phyloP scores from a whole-genome alignment of 1,140 invertebrate species.

The Lepidurus packardi region DNA sequence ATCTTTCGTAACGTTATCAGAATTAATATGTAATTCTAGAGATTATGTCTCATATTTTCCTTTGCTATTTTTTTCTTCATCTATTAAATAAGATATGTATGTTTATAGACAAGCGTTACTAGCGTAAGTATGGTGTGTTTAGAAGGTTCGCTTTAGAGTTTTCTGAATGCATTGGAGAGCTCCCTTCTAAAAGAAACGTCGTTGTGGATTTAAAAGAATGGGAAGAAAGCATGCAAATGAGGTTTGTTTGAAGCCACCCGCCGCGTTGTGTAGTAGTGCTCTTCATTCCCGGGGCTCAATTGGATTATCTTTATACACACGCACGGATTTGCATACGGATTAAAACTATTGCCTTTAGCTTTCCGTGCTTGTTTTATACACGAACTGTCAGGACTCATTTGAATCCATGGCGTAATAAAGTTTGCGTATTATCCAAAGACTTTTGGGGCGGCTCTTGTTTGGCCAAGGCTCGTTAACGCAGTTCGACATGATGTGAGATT shows the following conservation, averaged over 20 bases:
- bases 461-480: conserved; percentile 12
- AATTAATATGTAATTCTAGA: background rate
- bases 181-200: background rate
- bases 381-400: conserved; percentile 21
- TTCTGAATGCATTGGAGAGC: too few relatives aligned
- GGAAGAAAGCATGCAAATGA: conserved; percentile 10
- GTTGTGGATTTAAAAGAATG: background rate
- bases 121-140: too few relatives aligned
- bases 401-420: conserved; percentile 19
- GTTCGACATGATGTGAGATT: conserved; percentile 6
- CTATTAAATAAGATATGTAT: background rate
- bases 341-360: background rate
- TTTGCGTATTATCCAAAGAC: background rate
- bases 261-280: background rate
- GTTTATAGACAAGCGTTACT: too few relatives aligned
- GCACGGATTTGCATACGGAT: conserved; percentile 8
- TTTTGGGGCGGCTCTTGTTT: conserved; percentile 4
- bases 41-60: background rate
- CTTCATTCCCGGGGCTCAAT: conserved; percentile 15
- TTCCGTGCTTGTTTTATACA: background rate
- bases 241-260: conserved; percentile 20
- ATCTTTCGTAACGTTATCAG: background rate
- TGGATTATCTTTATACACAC: conserved; percentile 16
- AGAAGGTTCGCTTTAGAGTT: too few relatives aligned
- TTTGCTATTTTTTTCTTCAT: background rate